Conservation (phyloP, 2,888 invertebrate genomes). For the Vannuccia rotundouncinata region DNA sequence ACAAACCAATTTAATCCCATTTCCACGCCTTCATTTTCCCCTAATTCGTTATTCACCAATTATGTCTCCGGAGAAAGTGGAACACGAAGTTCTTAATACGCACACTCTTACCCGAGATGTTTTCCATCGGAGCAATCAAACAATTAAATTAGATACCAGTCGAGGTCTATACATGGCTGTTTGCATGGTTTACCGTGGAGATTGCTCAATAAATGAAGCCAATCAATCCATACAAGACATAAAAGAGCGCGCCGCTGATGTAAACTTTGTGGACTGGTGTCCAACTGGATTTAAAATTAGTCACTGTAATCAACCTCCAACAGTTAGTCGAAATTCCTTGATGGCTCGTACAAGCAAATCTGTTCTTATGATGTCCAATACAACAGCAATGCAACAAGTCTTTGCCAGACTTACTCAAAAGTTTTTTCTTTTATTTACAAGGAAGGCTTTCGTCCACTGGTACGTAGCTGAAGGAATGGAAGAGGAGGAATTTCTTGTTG, state of each 20-base stretch:
- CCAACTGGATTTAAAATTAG: slow-evolving; percentile 63
- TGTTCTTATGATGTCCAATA: slow-evolving; percentile 54
- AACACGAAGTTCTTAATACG: not conserved
- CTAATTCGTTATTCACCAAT: slow-evolving; percentile 30
- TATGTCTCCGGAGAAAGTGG: not conserved
- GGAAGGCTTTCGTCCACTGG: slow-evolving; percentile 45
- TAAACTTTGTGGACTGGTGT: slow-evolving; percentile 57
- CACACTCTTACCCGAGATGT: not conserved
- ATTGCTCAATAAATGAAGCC: slow-evolving; percentile 14
- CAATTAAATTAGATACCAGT: slow-evolving; percentile 14
- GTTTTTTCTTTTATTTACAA: slow-evolving; percentile 41
- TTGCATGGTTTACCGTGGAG: slow-evolving; percentile 28
- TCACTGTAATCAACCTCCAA: slow-evolving; percentile 68
- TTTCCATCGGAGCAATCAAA: slow-evolving; percentile 32
- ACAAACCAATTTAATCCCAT: slow-evolving; percentile 38
- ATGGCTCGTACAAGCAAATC: slow-evolving; percentile 60
- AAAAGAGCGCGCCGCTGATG: slow-evolving; percentile 62
- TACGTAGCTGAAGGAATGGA: slow-evolving; percentile 41
- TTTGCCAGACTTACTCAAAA: slow-evolving; percentile 48
- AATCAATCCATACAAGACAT: slow-evolving; percentile 36
- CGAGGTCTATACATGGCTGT: slow-evolving; percentile 30
- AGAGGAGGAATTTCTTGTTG: slow-evolving; percentile 31
- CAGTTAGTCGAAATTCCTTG: slow-evolving; percentile 71
- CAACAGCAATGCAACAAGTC: slow-evolving; percentile 56
- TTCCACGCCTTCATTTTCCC: slow-evolving; percentile 39